Conservation (phyloP, 2,797 vertebrate species). For the Syndactyla subalaris region DNA sequence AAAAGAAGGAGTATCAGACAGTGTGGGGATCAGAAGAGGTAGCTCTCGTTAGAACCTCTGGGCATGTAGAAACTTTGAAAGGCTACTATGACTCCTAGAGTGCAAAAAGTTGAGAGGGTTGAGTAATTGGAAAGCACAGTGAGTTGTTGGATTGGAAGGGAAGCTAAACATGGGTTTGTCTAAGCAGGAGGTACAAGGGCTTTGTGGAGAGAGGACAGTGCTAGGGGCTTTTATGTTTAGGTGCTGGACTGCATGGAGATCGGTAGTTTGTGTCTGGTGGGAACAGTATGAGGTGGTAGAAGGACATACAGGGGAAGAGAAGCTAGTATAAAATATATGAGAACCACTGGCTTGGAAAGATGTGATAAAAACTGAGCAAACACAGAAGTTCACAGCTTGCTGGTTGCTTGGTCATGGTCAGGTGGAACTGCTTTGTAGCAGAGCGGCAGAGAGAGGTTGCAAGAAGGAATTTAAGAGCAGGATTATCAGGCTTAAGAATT, state of each 20-base stretch:
- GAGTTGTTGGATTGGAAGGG: not conserved
- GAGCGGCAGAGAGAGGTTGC: not conserved
- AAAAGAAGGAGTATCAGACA: not conserved
- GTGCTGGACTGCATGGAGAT: not conserved
- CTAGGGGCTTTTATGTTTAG: not conserved
- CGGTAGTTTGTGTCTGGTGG: not conserved
- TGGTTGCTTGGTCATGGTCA: conserved; percentile 1
- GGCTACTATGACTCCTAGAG: not conserved
- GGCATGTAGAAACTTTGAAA: not conserved
- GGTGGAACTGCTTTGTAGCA: not conserved
- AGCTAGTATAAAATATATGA: not conserved
- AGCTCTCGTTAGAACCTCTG: not conserved
- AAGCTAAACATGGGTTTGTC: not conserved
- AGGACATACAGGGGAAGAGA: not conserved
- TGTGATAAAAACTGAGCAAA: not conserved
- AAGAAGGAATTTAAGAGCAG: not conserved
- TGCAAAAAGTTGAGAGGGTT: not conserved
- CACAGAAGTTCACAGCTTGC: not conserved
- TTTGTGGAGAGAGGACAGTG: not conserved
- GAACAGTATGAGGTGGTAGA: not conserved
- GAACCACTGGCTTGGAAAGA: not conserved
- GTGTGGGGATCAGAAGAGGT: not conserved
- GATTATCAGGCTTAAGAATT: not conserved
- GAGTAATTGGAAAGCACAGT: not conserved
- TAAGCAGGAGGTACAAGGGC: not conserved